Percentiles rank a stretch among this genome's conserved stretches.
phyloP scores from a whole-genome alignment of 2,797 vertebrate genomes.

The Natrix natrix region DNA sequence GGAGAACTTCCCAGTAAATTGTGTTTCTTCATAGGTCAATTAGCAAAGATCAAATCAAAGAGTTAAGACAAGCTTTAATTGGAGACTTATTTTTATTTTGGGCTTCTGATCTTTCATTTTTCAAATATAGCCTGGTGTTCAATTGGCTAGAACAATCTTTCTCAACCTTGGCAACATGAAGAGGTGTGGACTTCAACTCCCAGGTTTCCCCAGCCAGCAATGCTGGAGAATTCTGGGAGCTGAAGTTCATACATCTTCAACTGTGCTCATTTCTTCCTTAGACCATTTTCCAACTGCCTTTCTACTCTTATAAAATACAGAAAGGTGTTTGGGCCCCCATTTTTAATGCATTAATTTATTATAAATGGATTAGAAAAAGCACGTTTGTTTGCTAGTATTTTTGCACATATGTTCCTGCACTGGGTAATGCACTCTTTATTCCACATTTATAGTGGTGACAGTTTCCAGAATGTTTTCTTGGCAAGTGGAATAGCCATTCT shows the following conservation, averaged over 20 bases:
- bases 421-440: constrained; percentile 29
- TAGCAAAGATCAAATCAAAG: background rate
- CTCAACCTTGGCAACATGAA: background rate
- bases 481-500: constrained; percentile 32
- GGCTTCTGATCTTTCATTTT: background rate
- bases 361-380: constrained; percentile 22
- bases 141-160: background rate
- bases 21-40: background rate
- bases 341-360: constrained; percentile 30
- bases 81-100: background rate
- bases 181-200: background rate
- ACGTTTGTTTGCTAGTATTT: constrained; percentile 51
- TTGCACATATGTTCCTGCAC: constrained; percentile 38
- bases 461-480: constrained; percentile 55
- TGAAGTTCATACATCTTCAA: background rate
- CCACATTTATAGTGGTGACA: constrained; percentile 52
- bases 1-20: background rate
- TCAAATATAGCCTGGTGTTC: background rate
- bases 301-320: constrained; percentile 39
- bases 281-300: background rate
- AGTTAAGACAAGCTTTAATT: background rate
- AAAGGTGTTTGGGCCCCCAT: constrained; percentile 50
- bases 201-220: background rate
- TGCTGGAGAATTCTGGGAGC: too few species aligned
- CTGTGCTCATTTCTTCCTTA: background rate